Evolutionary conservation across 2,797 vertebrate genomes (phyloP).

Genomic region (Vireo griseus): DNA sequence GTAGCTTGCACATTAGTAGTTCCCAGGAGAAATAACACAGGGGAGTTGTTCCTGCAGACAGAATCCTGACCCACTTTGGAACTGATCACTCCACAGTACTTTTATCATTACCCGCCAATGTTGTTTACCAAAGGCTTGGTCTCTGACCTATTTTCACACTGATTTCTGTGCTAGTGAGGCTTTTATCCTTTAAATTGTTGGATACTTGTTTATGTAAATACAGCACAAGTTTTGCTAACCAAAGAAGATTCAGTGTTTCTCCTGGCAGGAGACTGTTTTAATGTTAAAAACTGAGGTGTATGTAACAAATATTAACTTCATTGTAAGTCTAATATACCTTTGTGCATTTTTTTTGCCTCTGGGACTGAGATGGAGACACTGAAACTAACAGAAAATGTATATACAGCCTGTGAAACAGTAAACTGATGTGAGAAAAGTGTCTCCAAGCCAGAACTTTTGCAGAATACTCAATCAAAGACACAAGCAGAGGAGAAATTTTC

Average conservation of each 20-base stretch:
- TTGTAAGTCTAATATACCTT: background rate
- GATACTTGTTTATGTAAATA: conserved; percentile 14
- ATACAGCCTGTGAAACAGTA: background rate
- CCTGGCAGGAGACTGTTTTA: background rate
- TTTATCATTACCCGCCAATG: background rate
- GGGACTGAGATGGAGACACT: background rate
- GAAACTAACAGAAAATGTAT: background rate
- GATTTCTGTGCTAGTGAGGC: conserved; percentile 44
- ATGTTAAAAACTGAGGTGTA: background rate
- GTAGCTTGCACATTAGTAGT: background rate
- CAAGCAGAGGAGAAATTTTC: background rate
- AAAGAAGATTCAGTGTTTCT: background rate
- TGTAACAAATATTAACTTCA: background rate
- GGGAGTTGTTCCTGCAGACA: background rate
- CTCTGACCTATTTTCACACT: conserved; percentile 56
- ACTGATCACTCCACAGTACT: conserved; percentile 4
- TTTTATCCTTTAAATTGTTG: conserved; percentile 38
- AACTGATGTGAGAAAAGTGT: background rate
- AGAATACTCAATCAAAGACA: background rate
- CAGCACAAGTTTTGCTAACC: conserved; percentile 22
- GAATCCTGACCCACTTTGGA: conserved; percentile 58
- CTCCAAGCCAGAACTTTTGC: background rate
- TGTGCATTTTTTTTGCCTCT: background rate
- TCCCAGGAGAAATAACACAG: background rate
- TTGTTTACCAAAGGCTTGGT: conserved; percentile 40